Conservation (phyloP, 2,797 vertebrate genomes). For the Enteromius paludinosus region DNA sequence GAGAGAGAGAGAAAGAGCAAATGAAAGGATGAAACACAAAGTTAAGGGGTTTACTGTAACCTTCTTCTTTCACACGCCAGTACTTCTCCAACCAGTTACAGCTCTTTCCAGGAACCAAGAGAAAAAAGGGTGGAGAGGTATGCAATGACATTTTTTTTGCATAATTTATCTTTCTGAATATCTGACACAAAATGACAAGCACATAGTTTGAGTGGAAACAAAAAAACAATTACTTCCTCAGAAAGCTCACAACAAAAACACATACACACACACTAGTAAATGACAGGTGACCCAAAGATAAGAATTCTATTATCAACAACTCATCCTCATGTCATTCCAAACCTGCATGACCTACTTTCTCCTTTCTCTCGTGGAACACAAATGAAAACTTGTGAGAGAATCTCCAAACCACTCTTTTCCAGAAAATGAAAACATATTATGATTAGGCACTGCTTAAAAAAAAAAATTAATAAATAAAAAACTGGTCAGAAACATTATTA, state of each 20-base stretch:
- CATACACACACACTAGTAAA: neutral
- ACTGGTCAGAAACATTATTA: neutral
- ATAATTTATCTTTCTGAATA: neutral
- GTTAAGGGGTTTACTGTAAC: constrained; percentile 42
- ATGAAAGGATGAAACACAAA: constrained; percentile 35
- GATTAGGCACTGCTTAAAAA: neutral
- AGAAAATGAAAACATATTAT: neutral
- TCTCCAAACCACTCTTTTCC: neutral
- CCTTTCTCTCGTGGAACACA: neutral
- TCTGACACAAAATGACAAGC: neutral
- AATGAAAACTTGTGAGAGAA: neutral
- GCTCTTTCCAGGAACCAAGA: constrained; percentile 44
- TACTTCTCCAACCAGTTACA: constrained; percentile 18
- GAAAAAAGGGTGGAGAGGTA: constrained; percentile 48
- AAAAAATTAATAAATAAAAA: neutral
- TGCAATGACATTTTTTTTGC: constrained; percentile 1
- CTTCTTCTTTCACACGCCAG: constrained; percentile 39
- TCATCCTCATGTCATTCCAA: neutral
- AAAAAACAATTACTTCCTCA: neutral
- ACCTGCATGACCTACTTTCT: neutral
- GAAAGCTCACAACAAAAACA: neutral
- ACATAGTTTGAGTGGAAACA: neutral
- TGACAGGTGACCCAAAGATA: neutral
- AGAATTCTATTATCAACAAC: neutral
- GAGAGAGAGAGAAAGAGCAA: constrained; percentile 44